Conservation (phyloP, 2,888 invertebrate genomes). For the Drosophila paracracens region DNA sequence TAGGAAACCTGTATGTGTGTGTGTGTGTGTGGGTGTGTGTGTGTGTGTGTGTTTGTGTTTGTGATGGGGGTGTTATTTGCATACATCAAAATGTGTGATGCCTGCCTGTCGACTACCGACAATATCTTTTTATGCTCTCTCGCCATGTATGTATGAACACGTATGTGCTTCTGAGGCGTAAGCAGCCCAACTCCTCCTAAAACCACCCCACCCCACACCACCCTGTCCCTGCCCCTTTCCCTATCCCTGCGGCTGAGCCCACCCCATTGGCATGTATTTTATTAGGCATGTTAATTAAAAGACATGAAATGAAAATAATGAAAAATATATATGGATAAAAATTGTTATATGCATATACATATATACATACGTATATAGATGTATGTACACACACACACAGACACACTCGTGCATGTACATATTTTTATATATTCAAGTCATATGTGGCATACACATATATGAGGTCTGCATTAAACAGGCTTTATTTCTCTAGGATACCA, state of each 20-base stretch:
- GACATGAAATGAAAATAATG: slow-evolving; percentile 82
- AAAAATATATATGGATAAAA: slow-evolving; percentile 72
- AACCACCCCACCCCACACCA: slow-evolving; percentile 6
- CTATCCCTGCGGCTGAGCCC: slow-evolving; percentile 7
- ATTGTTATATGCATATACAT: slow-evolving; percentile 25
- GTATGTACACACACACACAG: neutral
- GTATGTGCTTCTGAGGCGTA: slow-evolving; percentile 26
- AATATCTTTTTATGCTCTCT: slow-evolving; percentile 76
- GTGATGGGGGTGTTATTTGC: slow-evolving; percentile 67
- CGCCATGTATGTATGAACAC: slow-evolving; percentile 13
- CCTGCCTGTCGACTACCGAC: slow-evolving; percentile 47
- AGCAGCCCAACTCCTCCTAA: slow-evolving; percentile 12
- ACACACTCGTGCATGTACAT: neutral
- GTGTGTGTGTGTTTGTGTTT: slow-evolving; percentile 28
- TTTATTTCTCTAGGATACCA: slow-evolving; percentile 27
- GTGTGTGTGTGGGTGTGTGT: neutral
- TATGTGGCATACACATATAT: neutral
- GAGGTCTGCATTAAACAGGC: slow-evolving; percentile 16
- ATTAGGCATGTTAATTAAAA: slow-evolving; percentile 81
- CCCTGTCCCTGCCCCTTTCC: neutral
- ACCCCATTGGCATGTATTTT: slow-evolving; percentile 74
- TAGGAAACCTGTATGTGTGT: neutral
- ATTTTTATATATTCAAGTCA: neutral
- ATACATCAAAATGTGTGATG: slow-evolving; percentile 69
- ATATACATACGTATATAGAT: slow-evolving; percentile 16